Base-by-base conservation (phyloP, 2,888 invertebrate genomes). In the Odontocolon sp. region DNA sequence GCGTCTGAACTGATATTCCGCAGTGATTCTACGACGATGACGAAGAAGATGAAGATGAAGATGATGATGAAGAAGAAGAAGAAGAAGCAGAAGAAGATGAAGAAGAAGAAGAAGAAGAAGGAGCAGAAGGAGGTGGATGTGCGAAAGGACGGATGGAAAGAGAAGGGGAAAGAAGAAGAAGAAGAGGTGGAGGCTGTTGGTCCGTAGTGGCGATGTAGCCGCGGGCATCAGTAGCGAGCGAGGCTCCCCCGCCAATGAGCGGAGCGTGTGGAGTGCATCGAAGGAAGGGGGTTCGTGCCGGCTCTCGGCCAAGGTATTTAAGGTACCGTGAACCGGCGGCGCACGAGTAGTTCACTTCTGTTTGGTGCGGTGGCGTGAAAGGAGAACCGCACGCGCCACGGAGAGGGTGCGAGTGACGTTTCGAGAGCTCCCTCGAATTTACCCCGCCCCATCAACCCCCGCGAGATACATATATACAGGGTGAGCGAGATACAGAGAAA, bases 291-390 rank as follows among this genome's bases (percentile, higher is more conserved):
- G 78, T 77, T 80, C 80, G 50, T 63, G 86, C 85, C 92, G 92
- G 92, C 92, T 91, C 92, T 91, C 91, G 90, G 89, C 86, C 88
- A 90, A 90, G 91, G 91, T 92, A 92, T 92, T 92, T 92, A 92
- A 92, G 92, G 91, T 92, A 91, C 91, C 91, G 91, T 90, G 91
- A 91, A 91, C 89, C 91, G 91, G 91, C 92, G 91, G 91, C 91
- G 91, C 92, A 92, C 91, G 92, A 92, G 92, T 92, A 92, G 92
- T 92, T 92, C 91, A 92, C 91, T 92, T 91, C 92, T 92, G 92
- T 91, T 91, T 91, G 91, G 90, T 89, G 90, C 87, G 85, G 83
- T 86, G 86, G 86, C 86, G 88, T 87, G 87, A 81, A 81, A 80
- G 80, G 72, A 79, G 74, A 71, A 66, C 80, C 78, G 78, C 82